phyloP scores from a whole-genome alignment of 64 coral and sea anemone genomes.

The Montipora cactus region DNA sequence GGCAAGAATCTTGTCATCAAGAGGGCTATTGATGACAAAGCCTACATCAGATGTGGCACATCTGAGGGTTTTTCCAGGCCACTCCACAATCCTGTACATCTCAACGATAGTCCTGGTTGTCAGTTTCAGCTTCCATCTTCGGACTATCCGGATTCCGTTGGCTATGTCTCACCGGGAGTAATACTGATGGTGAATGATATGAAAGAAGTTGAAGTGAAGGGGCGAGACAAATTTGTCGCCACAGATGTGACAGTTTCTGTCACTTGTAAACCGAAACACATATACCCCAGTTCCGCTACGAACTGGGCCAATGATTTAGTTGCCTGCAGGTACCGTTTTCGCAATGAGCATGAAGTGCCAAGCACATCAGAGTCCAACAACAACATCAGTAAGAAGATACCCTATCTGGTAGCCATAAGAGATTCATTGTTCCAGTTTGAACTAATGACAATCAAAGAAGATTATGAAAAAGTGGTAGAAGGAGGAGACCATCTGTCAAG shows the following conservation, averaged over 20 bases:
- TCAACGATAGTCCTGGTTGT: conserved; percentile 22
- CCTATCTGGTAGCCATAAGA: conserved; percentile 42
- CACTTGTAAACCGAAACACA: conserved; percentile 54
- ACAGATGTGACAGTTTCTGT: conserved; percentile 58
- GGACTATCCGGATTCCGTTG: conserved; percentile 66
- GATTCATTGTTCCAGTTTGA: conserved; percentile 62
- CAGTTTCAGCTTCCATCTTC: conserved; percentile 42
- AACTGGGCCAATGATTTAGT: conserved; percentile 54
- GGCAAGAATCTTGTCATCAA: conserved; percentile 32
- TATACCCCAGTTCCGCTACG: conserved; percentile 46
- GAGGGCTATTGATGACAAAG: conserved; percentile 59
- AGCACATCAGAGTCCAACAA: conserved; percentile 23
- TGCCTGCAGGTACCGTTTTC: conserved; percentile 14
- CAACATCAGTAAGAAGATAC: conserved; percentile 1
- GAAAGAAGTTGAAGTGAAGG: conserved; percentile 35
- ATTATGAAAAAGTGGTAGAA: conserved; percentile 31
- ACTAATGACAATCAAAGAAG: conserved; percentile 34
- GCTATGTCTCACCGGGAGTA: conserved; percentile 64
- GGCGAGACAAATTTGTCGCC: conserved; percentile 22
- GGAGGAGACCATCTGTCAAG: conserved; percentile 56
- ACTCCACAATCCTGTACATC: conserved; percentile 42
- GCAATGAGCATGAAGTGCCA: conserved; percentile 48
- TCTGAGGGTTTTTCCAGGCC: conserved; percentile 64
- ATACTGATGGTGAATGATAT: conserved; percentile 61
- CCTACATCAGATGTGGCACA: conserved; percentile 61